Conservation (phyloP, 1,140 invertebrate genomes). For the Aphelenchoides avenae region DNA sequence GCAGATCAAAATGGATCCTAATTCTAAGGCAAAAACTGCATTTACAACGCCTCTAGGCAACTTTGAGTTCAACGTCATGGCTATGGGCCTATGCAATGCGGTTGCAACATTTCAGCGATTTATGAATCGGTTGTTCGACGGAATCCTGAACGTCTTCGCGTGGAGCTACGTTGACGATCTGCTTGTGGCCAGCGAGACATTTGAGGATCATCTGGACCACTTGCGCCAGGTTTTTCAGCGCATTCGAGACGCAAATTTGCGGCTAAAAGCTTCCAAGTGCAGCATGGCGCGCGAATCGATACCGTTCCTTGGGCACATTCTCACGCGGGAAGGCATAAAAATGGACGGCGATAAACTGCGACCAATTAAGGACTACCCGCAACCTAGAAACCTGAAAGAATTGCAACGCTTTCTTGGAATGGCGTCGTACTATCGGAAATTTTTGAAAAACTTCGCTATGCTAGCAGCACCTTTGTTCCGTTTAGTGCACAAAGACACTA, state of each 20-base stretch:
- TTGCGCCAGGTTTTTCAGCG: slow-evolving; percentile 42
- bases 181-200: slow-evolving; percentile 48
- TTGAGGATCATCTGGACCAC: slow-evolving; percentile 47
- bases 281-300: slow-evolving; percentile 37
- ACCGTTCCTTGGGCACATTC: slow-evolving; percentile 27
- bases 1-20: slow-evolving; percentile 30
- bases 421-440: slow-evolving; percentile 19
- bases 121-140: slow-evolving; percentile 60
- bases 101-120: slow-evolving; percentile 62
- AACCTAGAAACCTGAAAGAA: slow-evolving; percentile 1
- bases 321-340: slow-evolving; percentile 23
- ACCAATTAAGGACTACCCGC: slow-evolving; percentile 5
- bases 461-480: slow-evolving; percentile 19
- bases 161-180: slow-evolving; percentile 64
- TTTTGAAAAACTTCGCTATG: slow-evolving; percentile 16
- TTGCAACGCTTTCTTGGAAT: slow-evolving; percentile 24
- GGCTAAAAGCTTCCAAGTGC: slow-evolving; percentile 49
- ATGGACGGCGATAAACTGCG: slow-evolving; percentile 22
- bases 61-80: slow-evolving; percentile 60
- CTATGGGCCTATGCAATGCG: slow-evolving; percentile 62
- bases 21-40: slow-evolving; percentile 27
- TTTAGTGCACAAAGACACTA: slow-evolving; percentile 8
- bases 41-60: slow-evolving; percentile 50
- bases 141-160: slow-evolving; percentile 24
- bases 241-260: slow-evolving; percentile 39